These are phyloP conservation scores for Chironomus riparius DNA, from an alignment of 2,888 invertebrate species.

Conservation along the genomic window DNA sequence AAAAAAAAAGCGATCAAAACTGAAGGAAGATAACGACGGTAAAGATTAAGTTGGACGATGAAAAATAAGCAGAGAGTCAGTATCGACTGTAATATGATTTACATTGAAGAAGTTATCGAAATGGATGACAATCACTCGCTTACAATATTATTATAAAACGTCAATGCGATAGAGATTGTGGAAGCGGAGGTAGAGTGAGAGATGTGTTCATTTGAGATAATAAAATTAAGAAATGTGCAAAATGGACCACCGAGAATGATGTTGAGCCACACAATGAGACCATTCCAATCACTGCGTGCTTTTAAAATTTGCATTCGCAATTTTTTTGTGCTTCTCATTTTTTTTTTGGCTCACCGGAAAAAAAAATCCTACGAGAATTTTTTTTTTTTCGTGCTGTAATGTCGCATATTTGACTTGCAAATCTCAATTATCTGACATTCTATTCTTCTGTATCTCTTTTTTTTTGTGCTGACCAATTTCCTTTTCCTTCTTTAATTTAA, in stretches of 20 bases:
- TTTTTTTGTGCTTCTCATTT: background rate
- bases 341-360: background rate
- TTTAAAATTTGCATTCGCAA: background rate
- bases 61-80: too few relatives aligned
- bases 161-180: background rate
- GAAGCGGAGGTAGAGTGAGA: background rate
- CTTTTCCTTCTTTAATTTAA: too few relatives aligned
- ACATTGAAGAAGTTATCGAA: background rate
- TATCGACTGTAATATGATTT: too few relatives aligned
- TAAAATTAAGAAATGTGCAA: background rate
- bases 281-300: background rate
- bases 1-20: too few relatives aligned
- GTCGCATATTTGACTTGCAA: background rate
- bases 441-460: background rate
- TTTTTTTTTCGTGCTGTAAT: background rate
- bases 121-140: background rate
- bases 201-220: background rate
- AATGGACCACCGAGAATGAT: background rate
- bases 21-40: too few relatives aligned
- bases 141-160: background rate
- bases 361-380: background rate
- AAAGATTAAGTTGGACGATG: too few relatives aligned
- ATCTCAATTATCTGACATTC: background rate
- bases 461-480: too few relatives aligned
- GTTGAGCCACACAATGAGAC: background rate